Base-by-base conservation (phyloP, 2,888 invertebrate species). In the Iselma pallidipennis region DNA sequence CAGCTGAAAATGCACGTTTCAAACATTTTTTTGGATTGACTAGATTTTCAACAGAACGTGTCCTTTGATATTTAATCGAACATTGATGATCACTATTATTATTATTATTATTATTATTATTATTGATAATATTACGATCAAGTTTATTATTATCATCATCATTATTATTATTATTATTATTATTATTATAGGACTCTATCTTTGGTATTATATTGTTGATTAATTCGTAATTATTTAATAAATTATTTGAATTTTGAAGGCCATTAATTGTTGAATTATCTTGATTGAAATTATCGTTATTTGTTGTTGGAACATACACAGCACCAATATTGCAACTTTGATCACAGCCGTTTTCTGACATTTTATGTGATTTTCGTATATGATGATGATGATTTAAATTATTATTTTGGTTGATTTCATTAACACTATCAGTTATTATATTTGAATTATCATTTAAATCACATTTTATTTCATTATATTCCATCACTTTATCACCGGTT, bases 1-100 rank as follows among this genome's bases (percentile, higher is more conserved):
- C 79, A 9, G 72, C 77, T 26, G 78, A 79, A 63, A 76, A 71
- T 3, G 78, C 71, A 49, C 80, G 68, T 65, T 79, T 79, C 64
- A 71, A 53, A 10, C 76, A 75, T 56, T 68, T 72, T 42, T 61
- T 69, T 23, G 68, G 70, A 53, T 67, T 66, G 16, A 68, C 71
- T 26, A 65, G 42, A 21, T 66, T 64, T 55, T 78, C 80, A 14
- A 79, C 76, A 26, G 80, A 79, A 63, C 77, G 71, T 49, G 78
- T 78, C 61, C 79, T 74, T 42, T 68, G 63, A 61, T 76, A 77
- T 57, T 75, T 70, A 23, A 74, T 71, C 1, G 70, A 71, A 66
- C 69, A 71, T 16, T 42, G 42, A 42, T 14, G 48, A 42, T 19
- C 10, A 19, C 42, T 16, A 42, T 42, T 42, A 19, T 19, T 42